phyloP scores from a whole-genome alignment of 2,113 vertebrate species.

The Caranx ignobilis region DNA sequence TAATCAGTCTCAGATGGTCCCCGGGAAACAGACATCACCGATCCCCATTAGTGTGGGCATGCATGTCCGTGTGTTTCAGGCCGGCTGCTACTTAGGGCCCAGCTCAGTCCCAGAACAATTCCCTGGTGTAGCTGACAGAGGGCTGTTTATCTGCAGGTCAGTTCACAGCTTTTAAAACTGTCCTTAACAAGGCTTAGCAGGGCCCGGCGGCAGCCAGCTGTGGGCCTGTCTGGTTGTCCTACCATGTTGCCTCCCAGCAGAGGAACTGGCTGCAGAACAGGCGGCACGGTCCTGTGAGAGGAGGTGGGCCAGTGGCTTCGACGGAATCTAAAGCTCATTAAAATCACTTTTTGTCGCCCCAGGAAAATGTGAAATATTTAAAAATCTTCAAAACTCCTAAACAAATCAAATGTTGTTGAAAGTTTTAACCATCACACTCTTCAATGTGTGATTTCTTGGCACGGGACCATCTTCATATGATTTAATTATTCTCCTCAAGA shows the following conservation, averaged over 20 bases:
- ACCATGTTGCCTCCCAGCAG: conserved; percentile 51
- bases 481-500: conserved; percentile 61
- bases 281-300: conserved; percentile 34
- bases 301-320: conserved; percentile 5
- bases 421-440: conserved; percentile 44
- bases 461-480: conserved; percentile 41
- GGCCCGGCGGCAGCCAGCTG: conserved; percentile 71
- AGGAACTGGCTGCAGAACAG: conserved; percentile 50
- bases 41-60: conserved; percentile 79
- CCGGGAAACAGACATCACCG: conserved; percentile 68
- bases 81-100: conserved; percentile 63
- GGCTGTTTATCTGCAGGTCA: conserved; percentile 85
- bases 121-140: conserved; percentile 75
- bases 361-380: conserved; percentile 54
- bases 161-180: conserved; percentile 86
- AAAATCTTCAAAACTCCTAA: conserved; percentile 43
- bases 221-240: conserved; percentile 65
- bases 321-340: conserved; percentile 41
- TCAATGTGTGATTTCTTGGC: conserved; percentile 42
- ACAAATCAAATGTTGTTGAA: conserved; percentile 43
- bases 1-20: conserved; percentile 83
- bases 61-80: conserved; percentile 60
- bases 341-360: conserved; percentile 47
- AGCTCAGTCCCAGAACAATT: conserved; percentile 63
- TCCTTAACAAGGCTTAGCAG: conserved; percentile 80